Base-by-base conservation (phyloP, 1,140 invertebrate genomes). In the Hesperophylax magnus region DNA sequence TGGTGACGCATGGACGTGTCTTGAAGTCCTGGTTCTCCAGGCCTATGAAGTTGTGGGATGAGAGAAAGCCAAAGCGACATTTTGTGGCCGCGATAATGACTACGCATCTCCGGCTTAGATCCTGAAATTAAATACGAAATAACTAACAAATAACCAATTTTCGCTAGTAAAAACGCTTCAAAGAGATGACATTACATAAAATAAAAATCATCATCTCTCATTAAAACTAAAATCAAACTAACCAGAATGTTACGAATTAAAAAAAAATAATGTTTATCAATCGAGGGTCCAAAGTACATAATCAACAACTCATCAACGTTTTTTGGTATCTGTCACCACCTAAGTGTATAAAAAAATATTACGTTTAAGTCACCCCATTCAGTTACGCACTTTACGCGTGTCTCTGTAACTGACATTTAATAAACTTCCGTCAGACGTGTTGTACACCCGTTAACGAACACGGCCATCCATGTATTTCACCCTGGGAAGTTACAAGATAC, bases 21-120 rank as follows among this genome's bases (percentile, higher is more conserved):
- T 82, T 94, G 93, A 15, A 91, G 86, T 9, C 81, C 83, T 34
- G 87, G 89, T 81, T 91, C 91, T 31, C 94, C 94, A 1, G 95
- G 94, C 34, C 93, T 90, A 86, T 96, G 94, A n/a, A 96, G 89
- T 86, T 97, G 96, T 3, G 97, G 97, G 80, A 98, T 94, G 34
- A 98, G 92, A 85, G 97, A 96, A 78, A 97, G 88, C 97, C 97
- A 98, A 78, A 98, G 92, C n/a, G 96, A 97, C 90, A 97, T 93
- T 87, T 97, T 97, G 87, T 97, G 95, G 54, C 96, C 95, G 2
- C 96, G 91, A 87, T 97, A 98, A 86, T 97, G 97, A 85, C 94
- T 95, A 80, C 93, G 92, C 82, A 95, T 92, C 85, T 94, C 93
- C 6, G 94, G 91, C 84, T 92, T 93, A 52, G 89, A 89, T 79